Evolutionary conservation across 2,113 vertebrate species (phyloP).

Genomic region (Phrynosoma blainvillii): DNA sequence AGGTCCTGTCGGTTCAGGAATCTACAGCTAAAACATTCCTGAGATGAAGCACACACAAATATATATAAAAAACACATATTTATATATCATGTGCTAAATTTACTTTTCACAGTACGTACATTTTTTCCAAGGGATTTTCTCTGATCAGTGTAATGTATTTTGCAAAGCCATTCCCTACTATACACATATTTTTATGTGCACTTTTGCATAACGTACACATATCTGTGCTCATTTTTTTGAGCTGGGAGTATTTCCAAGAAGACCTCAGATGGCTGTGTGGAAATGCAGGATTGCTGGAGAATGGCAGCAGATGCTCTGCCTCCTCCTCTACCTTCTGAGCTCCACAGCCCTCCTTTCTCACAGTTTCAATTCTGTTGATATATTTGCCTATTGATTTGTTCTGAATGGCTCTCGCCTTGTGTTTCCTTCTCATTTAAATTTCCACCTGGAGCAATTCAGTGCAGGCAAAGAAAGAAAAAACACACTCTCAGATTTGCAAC

Average conservation of each 20-base stretch:
- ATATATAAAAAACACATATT: too few relatives aligned
- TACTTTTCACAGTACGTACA: too few relatives aligned
- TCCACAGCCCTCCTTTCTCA: conserved; percentile 31
- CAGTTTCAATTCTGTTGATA: conserved; percentile 61
- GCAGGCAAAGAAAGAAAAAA: not conserved
- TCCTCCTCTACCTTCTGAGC: conserved; percentile 24
- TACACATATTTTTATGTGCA: too few relatives aligned
- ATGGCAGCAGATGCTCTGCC: too few relatives aligned
- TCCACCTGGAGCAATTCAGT: conserved; percentile 52
- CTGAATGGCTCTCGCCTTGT: conserved; percentile 49
- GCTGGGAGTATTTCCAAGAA: not conserved
- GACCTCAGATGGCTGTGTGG: not conserved
- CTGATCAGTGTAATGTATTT: too few relatives aligned
- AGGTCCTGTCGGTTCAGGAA: not conserved
- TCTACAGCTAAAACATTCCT: too few relatives aligned
- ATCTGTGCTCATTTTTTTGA: too few relatives aligned
- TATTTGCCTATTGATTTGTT: conserved; percentile 61
- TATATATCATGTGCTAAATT: too few relatives aligned
- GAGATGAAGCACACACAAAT: too few relatives aligned
- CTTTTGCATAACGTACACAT: too few relatives aligned
- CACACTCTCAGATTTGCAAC: not conserved
- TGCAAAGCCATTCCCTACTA: too few relatives aligned
- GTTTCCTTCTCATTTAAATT: conserved; percentile 61
- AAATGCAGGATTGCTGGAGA: rapidly evolving
- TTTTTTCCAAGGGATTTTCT: too few relatives aligned